Evolutionary conservation across 2,113 vertebrate species (phyloP), one percentile per base, ranked within the genome.

Genomic region (Ictalurus punctatus): DNA sequence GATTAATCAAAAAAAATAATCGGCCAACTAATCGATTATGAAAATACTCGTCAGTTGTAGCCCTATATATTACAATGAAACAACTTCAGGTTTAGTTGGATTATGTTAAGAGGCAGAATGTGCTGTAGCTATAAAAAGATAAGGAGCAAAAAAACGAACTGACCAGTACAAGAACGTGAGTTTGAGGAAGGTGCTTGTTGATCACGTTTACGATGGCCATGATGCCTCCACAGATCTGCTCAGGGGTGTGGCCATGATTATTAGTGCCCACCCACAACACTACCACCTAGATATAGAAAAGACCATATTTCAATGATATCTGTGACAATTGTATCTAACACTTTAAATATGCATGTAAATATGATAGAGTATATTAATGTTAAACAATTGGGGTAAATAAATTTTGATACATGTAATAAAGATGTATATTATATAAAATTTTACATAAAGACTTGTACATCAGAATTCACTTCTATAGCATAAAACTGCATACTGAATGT

Each of bases 251-350:
- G 5, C 96, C 96, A 0, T 97, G 96, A 91, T 98, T 98, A 91
- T 97, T 96, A 37, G 97, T 98, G 79, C 97, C 97, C 40, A 97
- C 97, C 97, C 97, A 98, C 90, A 98, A 95, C 78, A 98, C 97
- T 34, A 98, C 96, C 23, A 98, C 97, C 97, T 98, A 90, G 30
- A 89, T 14, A 58, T 67, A 85, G 59, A 37, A 85, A 48, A 58
- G 17, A 34, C 12, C 16, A 88, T 10, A 34, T 87, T 17, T 81
- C 27, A 40, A 61, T 44, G 59, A n/a, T 37, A 6, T 82, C 52
- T 59, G n/a, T 23, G 23, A 82, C n/a, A 82, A 59, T 59, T 56
- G 27, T 79, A 27, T 54, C 27, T 2, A 6, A 56, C 23, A 79
- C 13, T 27, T 6, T 37, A 4, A 73, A 73, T n/a, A 73, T 67